phyloP scores from a whole-genome alignment of 2,888 invertebrate species.

The Cephus pygmeus region DNA sequence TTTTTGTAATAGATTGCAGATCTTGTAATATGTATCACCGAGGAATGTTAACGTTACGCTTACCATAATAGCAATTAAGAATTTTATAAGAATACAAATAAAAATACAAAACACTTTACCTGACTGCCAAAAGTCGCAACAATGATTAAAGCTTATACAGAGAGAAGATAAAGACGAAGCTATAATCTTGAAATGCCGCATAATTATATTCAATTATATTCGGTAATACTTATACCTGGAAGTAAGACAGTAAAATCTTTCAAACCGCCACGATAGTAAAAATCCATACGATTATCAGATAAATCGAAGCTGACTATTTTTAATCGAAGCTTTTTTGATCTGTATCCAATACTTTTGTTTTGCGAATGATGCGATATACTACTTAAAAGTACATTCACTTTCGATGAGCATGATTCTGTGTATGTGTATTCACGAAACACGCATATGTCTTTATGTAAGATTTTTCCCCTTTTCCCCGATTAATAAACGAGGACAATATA shows the following conservation, averaged over 20 bases:
- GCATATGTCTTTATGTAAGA: neutral
- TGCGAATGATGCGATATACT: neutral
- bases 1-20: neutral
- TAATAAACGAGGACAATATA: neutral
- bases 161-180: neutral
- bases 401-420: neutral
- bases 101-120: neutral
- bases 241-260: neutral
- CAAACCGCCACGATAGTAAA: neutral
- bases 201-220: neutral
- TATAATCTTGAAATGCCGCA: neutral
- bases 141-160: neutral
- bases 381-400: neutral
- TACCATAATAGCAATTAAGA: neutral
- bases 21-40: neutral
- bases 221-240: neutral
- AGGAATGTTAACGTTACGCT: neutral
- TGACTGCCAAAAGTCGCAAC: neutral
- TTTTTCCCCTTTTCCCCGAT: neutral
- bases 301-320: neutral
- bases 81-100: neutral
- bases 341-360: neutral
- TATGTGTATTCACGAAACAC: neutral
- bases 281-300: neutral
- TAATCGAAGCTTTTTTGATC: neutral